Conservation (phyloP, 2,797 vertebrate species). For the Arrhamphus sclerolepis region DNA sequence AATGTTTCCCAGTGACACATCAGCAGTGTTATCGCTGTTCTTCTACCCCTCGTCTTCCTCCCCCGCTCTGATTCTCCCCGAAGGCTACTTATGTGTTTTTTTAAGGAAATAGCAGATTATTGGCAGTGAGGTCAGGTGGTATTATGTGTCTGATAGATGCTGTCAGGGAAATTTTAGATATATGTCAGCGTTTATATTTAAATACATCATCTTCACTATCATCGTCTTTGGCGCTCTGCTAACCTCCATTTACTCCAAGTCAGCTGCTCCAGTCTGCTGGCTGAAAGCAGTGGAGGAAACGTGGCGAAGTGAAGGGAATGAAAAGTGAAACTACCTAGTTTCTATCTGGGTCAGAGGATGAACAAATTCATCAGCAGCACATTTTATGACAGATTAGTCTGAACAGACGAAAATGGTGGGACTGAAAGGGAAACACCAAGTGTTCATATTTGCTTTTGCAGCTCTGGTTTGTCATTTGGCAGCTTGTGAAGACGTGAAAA, state of each 20-base stretch:
- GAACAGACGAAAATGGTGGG: constrained; percentile 22
- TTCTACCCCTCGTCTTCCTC: constrained; percentile 22
- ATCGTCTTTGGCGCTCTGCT: constrained; percentile 17
- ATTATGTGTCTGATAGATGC: constrained; percentile 53
- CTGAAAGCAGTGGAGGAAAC: not conserved
- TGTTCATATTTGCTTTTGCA: not conserved
- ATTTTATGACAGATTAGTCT: constrained; percentile 15
- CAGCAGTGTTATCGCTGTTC: not conserved
- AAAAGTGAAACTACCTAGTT: constrained; percentile 31
- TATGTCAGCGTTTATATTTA: constrained; percentile 54
- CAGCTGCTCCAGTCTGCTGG: constrained; percentile 28
- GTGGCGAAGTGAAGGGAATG: constrained; percentile 47
- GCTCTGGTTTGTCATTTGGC: no score
- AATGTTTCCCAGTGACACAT: no score
- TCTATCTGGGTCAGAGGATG: constrained; percentile 61
- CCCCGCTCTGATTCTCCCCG: constrained; percentile 31
- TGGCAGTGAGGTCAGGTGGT: constrained; percentile 48
- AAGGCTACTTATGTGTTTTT: no score
- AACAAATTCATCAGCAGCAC: constrained; percentile 49
- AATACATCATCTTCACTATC: constrained; percentile 39
- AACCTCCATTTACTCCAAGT: constrained; percentile 41
- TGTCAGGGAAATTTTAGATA: constrained; percentile 38
- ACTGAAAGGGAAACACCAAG: not conserved
- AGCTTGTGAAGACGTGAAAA: no score
- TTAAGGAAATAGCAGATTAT: constrained; percentile 41